phyloP scores from a whole-genome alignment of 2,888 invertebrate species.

The Patella depressa region DNA sequence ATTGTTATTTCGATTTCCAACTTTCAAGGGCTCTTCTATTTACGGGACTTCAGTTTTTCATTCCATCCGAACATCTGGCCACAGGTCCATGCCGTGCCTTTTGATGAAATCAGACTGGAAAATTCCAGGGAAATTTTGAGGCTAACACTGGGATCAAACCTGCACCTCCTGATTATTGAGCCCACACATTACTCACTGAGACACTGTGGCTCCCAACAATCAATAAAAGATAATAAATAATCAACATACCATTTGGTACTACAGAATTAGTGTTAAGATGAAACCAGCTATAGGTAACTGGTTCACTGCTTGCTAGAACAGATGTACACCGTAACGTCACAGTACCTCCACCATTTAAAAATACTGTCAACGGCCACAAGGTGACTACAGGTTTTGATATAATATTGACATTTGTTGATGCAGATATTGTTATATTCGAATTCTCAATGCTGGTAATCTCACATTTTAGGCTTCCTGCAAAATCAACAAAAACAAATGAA shows the following conservation, averaged over 20 bases:
- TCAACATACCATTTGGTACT: neutral
- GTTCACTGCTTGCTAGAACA: neutral
- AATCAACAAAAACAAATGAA: neutral
- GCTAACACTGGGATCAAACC: too few relatives aligned
- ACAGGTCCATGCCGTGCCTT: too few relatives aligned
- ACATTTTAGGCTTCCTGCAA: neutral
- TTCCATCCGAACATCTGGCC: too few relatives aligned
- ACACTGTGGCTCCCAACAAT: too few relatives aligned
- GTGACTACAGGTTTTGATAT: slow-evolving; percentile 20
- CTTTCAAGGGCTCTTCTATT: too few relatives aligned
- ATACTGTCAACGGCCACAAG: slow-evolving; percentile 17
- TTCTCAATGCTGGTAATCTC: slow-evolving; percentile 14
- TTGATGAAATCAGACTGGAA: too few relatives aligned
- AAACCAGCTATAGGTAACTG: neutral
- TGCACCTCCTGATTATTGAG: too few relatives aligned
- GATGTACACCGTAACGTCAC: slow-evolving; percentile 5
- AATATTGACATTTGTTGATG: slow-evolving; percentile 9
- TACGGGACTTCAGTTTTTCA: too few relatives aligned
- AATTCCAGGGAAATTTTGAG: too few relatives aligned
- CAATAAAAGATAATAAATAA: too few relatives aligned
- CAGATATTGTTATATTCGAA: neutral
- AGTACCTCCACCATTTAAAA: slow-evolving; percentile 14
- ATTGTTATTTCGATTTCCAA: too few relatives aligned
- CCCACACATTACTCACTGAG: too few relatives aligned
- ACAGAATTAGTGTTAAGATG: neutral